phyloP scores from a whole-genome alignment of 2,113 vertebrate genomes.

The Tyrannus savana region DNA sequence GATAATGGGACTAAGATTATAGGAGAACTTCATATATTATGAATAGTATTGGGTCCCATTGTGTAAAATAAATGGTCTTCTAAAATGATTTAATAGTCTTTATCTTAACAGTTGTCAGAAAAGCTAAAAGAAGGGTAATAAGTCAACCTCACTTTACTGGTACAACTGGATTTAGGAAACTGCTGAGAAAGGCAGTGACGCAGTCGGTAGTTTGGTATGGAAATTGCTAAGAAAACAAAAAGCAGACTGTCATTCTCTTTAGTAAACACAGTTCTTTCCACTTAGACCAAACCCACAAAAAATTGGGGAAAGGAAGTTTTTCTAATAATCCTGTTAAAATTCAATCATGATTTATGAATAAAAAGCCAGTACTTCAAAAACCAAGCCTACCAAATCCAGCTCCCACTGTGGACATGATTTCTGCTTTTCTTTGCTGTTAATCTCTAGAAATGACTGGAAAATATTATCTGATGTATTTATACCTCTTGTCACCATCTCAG shows the following conservation, averaged over 20 bases:
- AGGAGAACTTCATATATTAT: not conserved
- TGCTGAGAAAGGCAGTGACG: not conserved
- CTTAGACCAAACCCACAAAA: not conserved
- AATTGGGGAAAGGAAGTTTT: not conserved
- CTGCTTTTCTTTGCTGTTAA: not conserved
- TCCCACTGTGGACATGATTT: not conserved
- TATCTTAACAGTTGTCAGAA: not conserved
- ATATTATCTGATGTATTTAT: not conserved
- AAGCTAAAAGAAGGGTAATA: not conserved
- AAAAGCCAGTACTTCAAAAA: not conserved
- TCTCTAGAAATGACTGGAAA: not conserved
- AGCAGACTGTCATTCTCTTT: not conserved
- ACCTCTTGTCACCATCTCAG: not conserved
- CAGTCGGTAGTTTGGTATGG: not conserved
- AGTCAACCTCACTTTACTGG: not conserved
- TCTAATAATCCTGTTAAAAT: not conserved
- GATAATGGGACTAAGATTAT: not conserved
- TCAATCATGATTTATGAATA: not conserved
- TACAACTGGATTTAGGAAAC: not conserved
- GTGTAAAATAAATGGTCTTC: not conserved
- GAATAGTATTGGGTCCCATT: not conserved
- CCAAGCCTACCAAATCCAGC: rapidly evolving
- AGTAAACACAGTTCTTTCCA: not conserved
- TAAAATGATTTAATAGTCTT: not conserved
- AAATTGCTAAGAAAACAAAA: conserved; percentile 29